Conservation (phyloP, 2,113 vertebrate species). For the Formicarius rufipectus region DNA sequence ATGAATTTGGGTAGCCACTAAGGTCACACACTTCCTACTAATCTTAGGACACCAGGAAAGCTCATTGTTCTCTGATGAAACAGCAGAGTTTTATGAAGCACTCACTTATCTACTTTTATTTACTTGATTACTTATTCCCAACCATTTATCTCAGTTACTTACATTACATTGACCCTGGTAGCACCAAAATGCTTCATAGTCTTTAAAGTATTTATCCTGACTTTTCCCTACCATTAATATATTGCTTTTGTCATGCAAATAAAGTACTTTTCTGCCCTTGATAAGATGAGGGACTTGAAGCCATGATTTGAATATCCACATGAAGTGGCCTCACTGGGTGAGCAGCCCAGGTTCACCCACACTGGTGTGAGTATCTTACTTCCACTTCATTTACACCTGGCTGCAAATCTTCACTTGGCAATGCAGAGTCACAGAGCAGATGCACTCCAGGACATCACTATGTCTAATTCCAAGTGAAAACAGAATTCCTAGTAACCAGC, state of each 20-base stretch:
- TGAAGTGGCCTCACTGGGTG: not conserved
- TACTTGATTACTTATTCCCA: not conserved
- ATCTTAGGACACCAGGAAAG: not conserved
- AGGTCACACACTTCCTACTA: not conserved
- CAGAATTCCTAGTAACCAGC: not conserved
- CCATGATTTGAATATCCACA: not conserved
- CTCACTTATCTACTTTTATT: not conserved
- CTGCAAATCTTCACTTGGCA: not conserved
- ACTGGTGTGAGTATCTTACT: not conserved
- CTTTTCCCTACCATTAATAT: not conserved
- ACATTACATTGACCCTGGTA: fast-evolving
- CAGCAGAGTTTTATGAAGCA: not conserved
- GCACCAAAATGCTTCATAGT: not conserved
- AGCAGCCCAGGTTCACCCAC: not conserved
- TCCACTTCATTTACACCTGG: not conserved
- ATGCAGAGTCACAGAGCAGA: not conserved
- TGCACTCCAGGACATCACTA: not conserved
- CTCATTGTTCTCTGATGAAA: not conserved
- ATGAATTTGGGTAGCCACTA: not conserved
- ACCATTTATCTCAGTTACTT: not conserved
- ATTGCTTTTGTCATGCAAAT: not conserved
- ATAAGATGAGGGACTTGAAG: not conserved
- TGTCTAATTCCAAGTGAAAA: not conserved
- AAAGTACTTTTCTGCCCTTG: not conserved
- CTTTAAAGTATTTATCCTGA: not conserved